phyloP scores from a whole-genome alignment of 2,797 vertebrate species.

The Platyrinchus mystaceus region DNA sequence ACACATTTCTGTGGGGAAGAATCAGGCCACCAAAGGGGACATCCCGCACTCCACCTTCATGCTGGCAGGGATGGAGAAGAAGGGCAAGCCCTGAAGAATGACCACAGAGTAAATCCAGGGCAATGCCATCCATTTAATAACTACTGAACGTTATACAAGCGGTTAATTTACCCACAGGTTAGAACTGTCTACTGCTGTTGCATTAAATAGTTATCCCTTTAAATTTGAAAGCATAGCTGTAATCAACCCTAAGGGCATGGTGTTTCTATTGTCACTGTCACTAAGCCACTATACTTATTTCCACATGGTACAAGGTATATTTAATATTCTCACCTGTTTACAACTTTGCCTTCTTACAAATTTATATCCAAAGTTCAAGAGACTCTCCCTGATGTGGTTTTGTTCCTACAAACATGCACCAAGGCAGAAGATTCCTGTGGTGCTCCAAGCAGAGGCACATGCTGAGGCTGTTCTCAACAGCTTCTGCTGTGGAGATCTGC shows the following conservation, averaged over 20 bases:
- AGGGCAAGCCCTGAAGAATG: background rate
- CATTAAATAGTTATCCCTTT: constrained; percentile 42
- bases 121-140: background rate
- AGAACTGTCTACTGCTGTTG: constrained; percentile 18
- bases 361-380: background rate
- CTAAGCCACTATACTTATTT: background rate
- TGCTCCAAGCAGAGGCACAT: background rate
- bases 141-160: background rate
- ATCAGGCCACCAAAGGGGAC: background rate
- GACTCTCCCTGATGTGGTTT: accelerated
- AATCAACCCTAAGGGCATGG: background rate
- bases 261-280: background rate
- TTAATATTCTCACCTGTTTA: background rate
- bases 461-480: background rate
- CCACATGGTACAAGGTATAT: background rate
- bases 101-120: background rate
- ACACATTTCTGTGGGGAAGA: background rate
- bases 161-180: constrained; percentile 41
- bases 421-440: background rate
- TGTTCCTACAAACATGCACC: background rate
- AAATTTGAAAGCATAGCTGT: constrained; percentile 20
- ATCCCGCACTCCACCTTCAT: background rate
- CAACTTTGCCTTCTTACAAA: background rate
- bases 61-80: background rate
- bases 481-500: background rate